Evolutionary conservation across 1,140 invertebrate genomes (phyloP).

Genomic region (Tetramorium alpestre): DNA sequence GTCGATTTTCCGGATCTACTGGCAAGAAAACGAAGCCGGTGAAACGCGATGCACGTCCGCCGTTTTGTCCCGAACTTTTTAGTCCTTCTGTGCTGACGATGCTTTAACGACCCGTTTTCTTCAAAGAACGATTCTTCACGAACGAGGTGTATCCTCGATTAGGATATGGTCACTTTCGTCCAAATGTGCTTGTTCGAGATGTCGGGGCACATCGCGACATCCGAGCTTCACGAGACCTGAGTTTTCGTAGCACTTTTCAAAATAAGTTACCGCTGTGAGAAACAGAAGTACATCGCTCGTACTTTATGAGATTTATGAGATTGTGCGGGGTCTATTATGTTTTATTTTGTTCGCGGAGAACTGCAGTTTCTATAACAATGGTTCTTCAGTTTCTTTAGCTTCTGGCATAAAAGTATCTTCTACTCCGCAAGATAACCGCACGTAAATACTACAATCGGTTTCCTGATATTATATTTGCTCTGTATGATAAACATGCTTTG

Average conservation of each 20-base stretch:
- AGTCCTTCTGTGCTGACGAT: conserved; percentile 27
- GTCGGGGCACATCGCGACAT: not conserved
- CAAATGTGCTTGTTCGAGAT: not conserved
- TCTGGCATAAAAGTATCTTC: not conserved
- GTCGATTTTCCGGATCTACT: conserved; percentile 33
- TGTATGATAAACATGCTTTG: not conserved
- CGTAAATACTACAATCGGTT: not conserved
- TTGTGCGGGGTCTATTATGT: conserved; percentile 6
- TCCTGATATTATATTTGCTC: not conserved
- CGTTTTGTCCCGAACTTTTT: conserved; percentile 45
- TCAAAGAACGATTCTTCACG: not conserved
- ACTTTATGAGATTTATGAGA: conserved; percentile 30
- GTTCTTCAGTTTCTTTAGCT: conserved; percentile 6
- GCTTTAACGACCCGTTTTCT: conserved; percentile 34
- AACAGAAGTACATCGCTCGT: conserved; percentile 9
- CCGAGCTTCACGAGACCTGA: not conserved
- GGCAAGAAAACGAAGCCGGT: conserved; percentile 19
- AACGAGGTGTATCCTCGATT: conserved; percentile 1
- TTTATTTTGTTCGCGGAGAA: conserved; percentile 18
- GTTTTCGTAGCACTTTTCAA: conserved; percentile 34
- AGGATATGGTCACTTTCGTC: not conserved
- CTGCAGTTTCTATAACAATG: conserved; percentile 24
- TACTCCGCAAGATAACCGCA: not conserved
- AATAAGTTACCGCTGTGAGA: conserved; percentile 33
- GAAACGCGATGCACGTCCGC: conserved; percentile 16